These are phyloP conservation scores for Eristalinus sepulchralis DNA, from an alignment of 2,888 invertebrate species.

Conservation along the genomic window DNA sequence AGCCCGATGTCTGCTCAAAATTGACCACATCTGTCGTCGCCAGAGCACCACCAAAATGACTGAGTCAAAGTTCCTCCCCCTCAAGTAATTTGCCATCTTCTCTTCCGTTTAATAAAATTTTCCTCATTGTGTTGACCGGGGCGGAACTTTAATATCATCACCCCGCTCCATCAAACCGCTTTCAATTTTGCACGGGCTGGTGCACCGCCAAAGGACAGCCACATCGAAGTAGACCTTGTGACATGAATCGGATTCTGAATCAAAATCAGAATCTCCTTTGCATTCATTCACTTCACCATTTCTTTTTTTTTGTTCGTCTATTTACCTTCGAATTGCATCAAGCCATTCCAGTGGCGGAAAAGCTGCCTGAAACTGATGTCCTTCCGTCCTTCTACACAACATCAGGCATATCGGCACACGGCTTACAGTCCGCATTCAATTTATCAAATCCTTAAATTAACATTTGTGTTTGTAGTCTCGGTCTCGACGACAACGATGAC, in stretches of 20 bases:
- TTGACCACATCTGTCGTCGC: slow-evolving; percentile 43
- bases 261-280: neutral
- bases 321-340: slow-evolving; percentile 44
- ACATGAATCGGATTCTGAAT: neutral
- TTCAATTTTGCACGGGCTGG: slow-evolving; percentile 41
- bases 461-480: slow-evolving; percentile 53
- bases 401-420: slow-evolving; percentile 42
- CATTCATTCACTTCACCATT: neutral
- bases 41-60: neutral
- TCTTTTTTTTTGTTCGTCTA: slow-evolving; percentile 11
- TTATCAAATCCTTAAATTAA: slow-evolving; percentile 67
- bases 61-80: neutral
- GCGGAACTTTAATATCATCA: slow-evolving; percentile 59
- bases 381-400: slow-evolving; percentile 29
- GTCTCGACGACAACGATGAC: slow-evolving; percentile 23
- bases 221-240: neutral
- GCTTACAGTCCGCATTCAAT: slow-evolving; percentile 61
- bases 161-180: slow-evolving; percentile 55
- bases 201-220: neutral
- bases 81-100: neutral
- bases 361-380: neutral
- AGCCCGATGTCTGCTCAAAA: slow-evolving; percentile 4
- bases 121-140: slow-evolving; percentile 51
- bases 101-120: slow-evolving; percentile 28
- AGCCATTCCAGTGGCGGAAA: neutral